These are phyloP conservation scores for Cerceris ruficornis DNA, from an alignment of 2,888 invertebrate species.

Conservation along the genomic window DNA sequence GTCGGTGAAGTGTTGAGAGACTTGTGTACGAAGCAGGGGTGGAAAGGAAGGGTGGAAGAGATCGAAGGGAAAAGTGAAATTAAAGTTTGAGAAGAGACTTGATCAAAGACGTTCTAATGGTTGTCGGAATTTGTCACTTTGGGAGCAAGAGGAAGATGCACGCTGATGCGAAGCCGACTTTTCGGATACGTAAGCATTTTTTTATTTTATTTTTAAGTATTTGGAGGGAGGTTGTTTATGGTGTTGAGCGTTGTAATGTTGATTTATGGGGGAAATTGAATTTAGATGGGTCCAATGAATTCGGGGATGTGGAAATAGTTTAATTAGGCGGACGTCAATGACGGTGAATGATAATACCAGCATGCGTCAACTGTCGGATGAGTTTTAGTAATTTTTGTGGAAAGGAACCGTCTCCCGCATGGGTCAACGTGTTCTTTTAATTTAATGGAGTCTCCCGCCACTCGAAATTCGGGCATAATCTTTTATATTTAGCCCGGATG, in stretches of 20 bases:
- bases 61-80: not conserved
- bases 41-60: not conserved
- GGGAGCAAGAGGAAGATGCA: conserved; percentile 74
- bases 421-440: conserved; percentile 26
- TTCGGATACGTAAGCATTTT: conserved; percentile 73
- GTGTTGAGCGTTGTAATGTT: not conserved
- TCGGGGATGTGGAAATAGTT: not conserved
- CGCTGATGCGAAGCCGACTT: conserved; percentile 69
- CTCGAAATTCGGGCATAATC: conserved; percentile 25
- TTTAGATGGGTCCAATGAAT: not conserved
- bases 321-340: conserved; percentile 24
- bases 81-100: not conserved
- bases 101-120: conserved; percentile 67
- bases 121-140: conserved; percentile 75
- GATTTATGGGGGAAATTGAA: not conserved
- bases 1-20: not conserved
- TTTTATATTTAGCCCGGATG: conserved; percentile 2
- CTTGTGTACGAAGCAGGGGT: not conserved
- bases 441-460: conserved; percentile 24
- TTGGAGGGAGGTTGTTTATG: not conserved
- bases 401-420: conserved; percentile 58
- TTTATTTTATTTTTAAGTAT: not conserved
- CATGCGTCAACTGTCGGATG: conserved; percentile 35
- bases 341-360: conserved; percentile 55
- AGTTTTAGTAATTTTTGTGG: conserved; percentile 30